Base-by-base conservation (phyloP, 2,888 invertebrate species). In the Idaea straminata region DNA sequence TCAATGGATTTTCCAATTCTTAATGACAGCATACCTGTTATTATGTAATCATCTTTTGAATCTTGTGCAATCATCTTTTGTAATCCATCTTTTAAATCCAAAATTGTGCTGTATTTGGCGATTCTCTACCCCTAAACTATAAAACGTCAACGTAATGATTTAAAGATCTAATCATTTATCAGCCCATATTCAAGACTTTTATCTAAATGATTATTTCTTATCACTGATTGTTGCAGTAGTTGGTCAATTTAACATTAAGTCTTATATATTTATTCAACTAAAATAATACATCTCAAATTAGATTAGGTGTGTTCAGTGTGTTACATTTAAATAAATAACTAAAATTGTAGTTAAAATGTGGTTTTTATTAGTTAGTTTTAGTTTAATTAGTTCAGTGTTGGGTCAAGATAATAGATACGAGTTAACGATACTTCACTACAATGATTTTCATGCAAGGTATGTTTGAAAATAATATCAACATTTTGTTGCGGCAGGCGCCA, bases 371-470 rank as follows among this genome's bases (percentile, higher is more conserved):
- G 5, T 59, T 34, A 25, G 59, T 59, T 25, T 59, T 0, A 64
- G 66, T 61, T 64, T 74, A 10, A 73, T 76, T 0, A 57, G 69
- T 74, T 47, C 10, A 47, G 47, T 47, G 6, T 47, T 13, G 47
- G 80, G 76, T 57, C 72, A 84, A 70, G 74, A 77, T 61, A 70
- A 71, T 65, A 72, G 74, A 62, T 89, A 82, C 73, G 77, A 80
- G 0, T 72, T 92, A 57, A 91, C 91, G 70, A 87, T 92, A 68
- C 65, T 92, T 35, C 91, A 92, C 75, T 89, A 89, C 63, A 91
- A 91, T 80, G 91, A 91, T 72, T 91, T 91, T 71, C 91, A 91
- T 74, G 91, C 91, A 5, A 85, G 91, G 91, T 89, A 62, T 57
- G 25, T 6, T 61, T 65, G 15, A 57, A 61, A 38, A 57, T 57